phyloP scores from a whole-genome alignment of 2,113 vertebrate species.

The Pangasianodon gigas region DNA sequence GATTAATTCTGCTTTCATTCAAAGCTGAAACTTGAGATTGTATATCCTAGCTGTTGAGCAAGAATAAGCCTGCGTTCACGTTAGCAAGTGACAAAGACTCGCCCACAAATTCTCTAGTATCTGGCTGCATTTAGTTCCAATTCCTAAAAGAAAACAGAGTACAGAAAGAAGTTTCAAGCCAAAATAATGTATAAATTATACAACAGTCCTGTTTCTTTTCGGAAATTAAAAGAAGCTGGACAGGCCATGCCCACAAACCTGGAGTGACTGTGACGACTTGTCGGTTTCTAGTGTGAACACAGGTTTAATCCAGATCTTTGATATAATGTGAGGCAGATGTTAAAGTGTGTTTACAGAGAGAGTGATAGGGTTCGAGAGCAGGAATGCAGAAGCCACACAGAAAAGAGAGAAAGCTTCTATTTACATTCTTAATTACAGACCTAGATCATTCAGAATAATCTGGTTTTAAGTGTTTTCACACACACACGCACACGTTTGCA shows the following conservation, averaged over 20 bases:
- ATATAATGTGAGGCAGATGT: conserved; percentile 15
- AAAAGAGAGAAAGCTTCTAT: conserved; percentile 60
- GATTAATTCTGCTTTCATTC: not conserved
- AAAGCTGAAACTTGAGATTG: not conserved
- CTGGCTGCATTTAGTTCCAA: not conserved
- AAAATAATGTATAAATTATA: not conserved
- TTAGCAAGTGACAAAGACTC: not conserved
- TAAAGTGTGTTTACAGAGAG: not conserved
- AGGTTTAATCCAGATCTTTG: conserved; percentile 20
- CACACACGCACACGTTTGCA: conserved; percentile 27
- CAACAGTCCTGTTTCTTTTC: not conserved
- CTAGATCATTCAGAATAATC: not conserved
- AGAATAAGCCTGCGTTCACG: conserved; percentile 2
- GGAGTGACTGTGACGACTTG: not conserved
- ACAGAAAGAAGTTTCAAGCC: not conserved
- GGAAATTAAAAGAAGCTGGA: not conserved
- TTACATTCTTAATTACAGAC: conserved; percentile 61
- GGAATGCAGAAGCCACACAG: conserved; percentile 53
- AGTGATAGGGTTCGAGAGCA: conserved; percentile 17
- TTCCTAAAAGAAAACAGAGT: not conserved
- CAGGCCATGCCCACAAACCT: not conserved
- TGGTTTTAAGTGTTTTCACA: not conserved
- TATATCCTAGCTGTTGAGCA: not conserved
- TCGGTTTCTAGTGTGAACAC: not conserved
- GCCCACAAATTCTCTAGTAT: not conserved